These are phyloP conservation scores for Clunio marinus DNA, from an alignment of 2,888 invertebrate genomes.

Conservation along the genomic window DNA sequence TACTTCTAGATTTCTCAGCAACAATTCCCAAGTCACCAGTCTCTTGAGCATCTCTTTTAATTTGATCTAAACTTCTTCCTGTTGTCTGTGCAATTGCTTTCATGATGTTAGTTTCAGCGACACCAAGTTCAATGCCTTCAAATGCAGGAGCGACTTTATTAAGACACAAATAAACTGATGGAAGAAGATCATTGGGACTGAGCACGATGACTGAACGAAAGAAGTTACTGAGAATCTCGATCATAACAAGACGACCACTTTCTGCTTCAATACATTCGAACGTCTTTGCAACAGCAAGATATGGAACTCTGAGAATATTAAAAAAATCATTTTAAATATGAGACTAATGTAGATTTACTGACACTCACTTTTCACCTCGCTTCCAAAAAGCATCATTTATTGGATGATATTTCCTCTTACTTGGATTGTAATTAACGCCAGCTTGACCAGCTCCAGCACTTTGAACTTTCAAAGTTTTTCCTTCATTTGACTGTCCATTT, in stretches of 20 bases:
- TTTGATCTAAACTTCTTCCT: constrained; percentile 76
- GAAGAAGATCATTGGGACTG: constrained; percentile 83
- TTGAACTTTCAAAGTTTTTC: constrained; percentile 40
- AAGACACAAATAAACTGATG: constrained; percentile 90
- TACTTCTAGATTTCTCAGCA: constrained; percentile 77
- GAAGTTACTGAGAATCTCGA: constrained; percentile 88
- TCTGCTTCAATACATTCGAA: constrained; percentile 84
- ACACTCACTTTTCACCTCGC: constrained; percentile 60
- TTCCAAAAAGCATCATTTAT: constrained; percentile 79
- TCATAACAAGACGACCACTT: constrained; percentile 80
- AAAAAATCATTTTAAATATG: constrained; percentile 43
- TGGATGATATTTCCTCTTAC: constrained; percentile 71
- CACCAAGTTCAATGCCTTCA: constrained; percentile 85
- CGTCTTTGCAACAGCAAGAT: constrained; percentile 84
- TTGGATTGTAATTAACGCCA: constrained; percentile 64
- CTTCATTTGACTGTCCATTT: constrained; percentile 41
- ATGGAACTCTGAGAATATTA: constrained; percentile 95
- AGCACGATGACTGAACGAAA: constrained; percentile 84
- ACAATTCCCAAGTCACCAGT: constrained; percentile 88
- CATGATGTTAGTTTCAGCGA: constrained; percentile 90
- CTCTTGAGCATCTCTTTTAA: constrained; percentile 58
- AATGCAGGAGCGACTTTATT: constrained; percentile 95
- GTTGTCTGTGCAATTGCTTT: constrained; percentile 90
- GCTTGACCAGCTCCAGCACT: constrained; percentile 43
- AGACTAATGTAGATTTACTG: background rate